A percentile compares a stretch with the other conserved stretches of the same genome.
phyloP scores from a whole-genome alignment of 2,113 vertebrate species.

The Dipodomys ordii region DNA sequence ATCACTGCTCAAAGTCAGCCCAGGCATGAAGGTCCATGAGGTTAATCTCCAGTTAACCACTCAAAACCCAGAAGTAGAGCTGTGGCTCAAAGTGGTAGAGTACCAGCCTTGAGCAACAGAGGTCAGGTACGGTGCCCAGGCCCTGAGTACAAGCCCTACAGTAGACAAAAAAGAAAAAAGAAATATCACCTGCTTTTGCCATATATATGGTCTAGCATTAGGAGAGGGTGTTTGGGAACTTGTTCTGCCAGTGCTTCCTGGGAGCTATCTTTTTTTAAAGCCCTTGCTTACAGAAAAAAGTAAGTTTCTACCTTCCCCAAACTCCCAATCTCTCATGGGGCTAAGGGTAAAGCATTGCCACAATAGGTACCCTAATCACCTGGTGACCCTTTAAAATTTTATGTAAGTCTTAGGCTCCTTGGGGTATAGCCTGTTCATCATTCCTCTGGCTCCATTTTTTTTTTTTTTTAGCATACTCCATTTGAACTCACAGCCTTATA shows the following conservation, averaged over 20 bases:
- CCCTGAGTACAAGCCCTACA: no score
- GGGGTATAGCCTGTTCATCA: no score
- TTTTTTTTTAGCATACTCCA: no score
- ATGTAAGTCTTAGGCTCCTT: neutral
- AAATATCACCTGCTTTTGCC: slow-evolving; percentile 31
- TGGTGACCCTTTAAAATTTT: neutral
- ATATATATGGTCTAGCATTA: neutral
- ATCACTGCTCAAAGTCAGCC: no score
- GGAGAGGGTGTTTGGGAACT: slow-evolving; percentile 14
- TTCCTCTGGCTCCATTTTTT: no score
- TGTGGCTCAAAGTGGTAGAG: no score
- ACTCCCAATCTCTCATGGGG: neutral
- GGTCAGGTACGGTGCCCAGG: no score
- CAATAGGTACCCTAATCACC: neutral
- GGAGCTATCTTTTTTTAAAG: neutral
- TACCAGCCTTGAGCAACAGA: no score
- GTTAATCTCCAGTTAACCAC: no score
- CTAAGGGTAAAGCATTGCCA: neutral
- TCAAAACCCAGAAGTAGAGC: no score
- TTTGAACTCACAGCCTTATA: no score
- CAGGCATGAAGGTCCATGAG: no score
- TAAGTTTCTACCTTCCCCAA: neutral
- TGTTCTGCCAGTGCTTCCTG: neutral
- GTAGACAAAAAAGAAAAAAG: neutral
- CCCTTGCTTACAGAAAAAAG: neutral